These are phyloP conservation scores for Rhineura floridana DNA, from an alignment of 2,113 vertebrate genomes.

Conservation along the genomic window DNA sequence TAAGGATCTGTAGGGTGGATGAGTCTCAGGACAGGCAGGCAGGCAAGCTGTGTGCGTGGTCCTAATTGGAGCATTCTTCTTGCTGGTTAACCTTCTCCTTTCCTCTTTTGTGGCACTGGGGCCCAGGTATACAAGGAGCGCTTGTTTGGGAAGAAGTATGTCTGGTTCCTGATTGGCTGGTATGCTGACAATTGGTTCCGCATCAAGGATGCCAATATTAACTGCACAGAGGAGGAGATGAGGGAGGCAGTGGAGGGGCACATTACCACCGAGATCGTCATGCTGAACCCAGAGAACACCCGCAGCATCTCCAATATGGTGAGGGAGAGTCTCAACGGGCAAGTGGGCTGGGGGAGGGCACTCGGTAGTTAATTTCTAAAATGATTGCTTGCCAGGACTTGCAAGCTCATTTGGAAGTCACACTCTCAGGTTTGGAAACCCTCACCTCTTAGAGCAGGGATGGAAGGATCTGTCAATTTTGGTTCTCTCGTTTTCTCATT, in stretches of 20 bases:
- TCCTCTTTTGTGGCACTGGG: not conserved
- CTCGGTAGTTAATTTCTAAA: not conserved
- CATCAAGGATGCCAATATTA: slow-evolving; percentile 92
- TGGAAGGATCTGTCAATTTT: no score
- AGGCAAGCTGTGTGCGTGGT: not conserved
- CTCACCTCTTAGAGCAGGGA: no score
- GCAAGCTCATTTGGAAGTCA: not conserved
- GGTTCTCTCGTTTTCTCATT: no score
- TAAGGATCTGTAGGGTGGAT: not conserved
- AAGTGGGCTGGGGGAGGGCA: accelerated
- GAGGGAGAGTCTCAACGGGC: not conserved
- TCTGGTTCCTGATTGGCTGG: slow-evolving; percentile 98
- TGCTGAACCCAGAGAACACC: slow-evolving; percentile 94
- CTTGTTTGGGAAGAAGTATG: slow-evolving; percentile 93
- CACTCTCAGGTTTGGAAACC: not conserved
- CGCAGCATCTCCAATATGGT: slow-evolving; percentile 95
- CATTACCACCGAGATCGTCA: slow-evolving; percentile 96
- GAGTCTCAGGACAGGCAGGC: not conserved
- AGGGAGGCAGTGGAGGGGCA: slow-evolving; percentile 93
- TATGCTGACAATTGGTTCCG: slow-evolving; percentile 98
- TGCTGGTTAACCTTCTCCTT: not conserved
- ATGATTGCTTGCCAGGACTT: not conserved
- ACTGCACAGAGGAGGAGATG: slow-evolving; percentile 96
- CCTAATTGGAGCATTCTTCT: not conserved
- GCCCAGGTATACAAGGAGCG: slow-evolving; percentile 95